phyloP scores from a whole-genome alignment of 92 coral and sea anemone species.

The Epizoanthus ramosus region DNA sequence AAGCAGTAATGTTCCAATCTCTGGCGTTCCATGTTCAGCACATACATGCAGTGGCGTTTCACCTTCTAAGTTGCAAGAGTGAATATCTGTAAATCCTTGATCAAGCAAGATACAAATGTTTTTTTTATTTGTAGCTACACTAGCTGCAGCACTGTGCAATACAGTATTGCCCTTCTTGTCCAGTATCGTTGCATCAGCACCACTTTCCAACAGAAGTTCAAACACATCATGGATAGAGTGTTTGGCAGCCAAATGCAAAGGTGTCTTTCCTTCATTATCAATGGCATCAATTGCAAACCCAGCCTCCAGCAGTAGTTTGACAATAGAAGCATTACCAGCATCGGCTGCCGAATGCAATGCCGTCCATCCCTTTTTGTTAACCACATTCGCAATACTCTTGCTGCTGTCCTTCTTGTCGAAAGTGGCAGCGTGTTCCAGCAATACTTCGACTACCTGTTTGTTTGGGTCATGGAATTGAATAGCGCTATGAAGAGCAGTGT shows the following conservation, averaged over 20 bases:
- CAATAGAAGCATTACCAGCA: not conserved
- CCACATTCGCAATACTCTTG: too few species aligned
- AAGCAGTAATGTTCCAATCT: not conserved
- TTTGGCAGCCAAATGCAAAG: not conserved
- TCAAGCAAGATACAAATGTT: not conserved
- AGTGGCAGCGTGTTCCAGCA: not conserved
- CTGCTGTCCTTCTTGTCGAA: not conserved
- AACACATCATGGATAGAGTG: not conserved
- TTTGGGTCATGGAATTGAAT: not conserved
- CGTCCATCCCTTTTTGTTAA: too few species aligned
- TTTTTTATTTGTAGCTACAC: not conserved
- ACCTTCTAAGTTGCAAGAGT: not conserved
- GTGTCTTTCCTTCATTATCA: not conserved
- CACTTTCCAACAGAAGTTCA: not conserved
- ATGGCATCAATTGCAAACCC: conserved; percentile 10
- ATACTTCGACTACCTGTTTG: not conserved
- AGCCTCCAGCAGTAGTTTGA: not conserved
- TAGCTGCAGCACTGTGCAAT: not conserved
- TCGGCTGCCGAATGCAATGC: not conserved
- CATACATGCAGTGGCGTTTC: not conserved
- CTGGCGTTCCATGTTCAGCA: not conserved
- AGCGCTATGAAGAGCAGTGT: conserved; percentile 11
- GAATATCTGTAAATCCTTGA: not conserved
- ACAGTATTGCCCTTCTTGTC: not conserved
- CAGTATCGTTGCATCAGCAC: conserved; percentile 3